A percentile compares a stretch with the other conserved stretches of the same genome.
phyloP scores from a whole-genome alignment of 2,797 vertebrate species.

The Dicrostonyx torquatus region DNA sequence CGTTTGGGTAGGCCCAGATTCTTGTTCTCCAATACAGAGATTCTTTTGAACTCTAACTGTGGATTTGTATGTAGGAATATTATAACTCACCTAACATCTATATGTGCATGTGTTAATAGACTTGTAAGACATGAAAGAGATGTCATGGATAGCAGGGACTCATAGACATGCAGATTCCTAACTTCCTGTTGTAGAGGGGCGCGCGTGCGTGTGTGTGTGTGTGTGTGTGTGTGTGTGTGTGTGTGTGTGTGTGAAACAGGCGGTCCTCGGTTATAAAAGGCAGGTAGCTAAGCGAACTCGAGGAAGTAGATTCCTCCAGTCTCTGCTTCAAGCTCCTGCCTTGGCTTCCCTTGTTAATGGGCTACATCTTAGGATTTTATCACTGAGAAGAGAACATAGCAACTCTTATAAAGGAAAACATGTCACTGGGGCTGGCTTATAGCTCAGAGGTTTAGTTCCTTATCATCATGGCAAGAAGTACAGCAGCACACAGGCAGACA shows the following conservation, averaged over 20 bases:
- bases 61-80: neutral
- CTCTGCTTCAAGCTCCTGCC: neutral
- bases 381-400: neutral
- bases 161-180: neutral
- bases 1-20: neutral
- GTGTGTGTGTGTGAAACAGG: neutral
- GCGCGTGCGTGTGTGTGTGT: neutral
- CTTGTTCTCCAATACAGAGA: conserved; percentile 15
- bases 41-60: neutral
- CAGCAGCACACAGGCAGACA: neutral
- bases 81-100: neutral
- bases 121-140: neutral
- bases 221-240: too few relatives aligned
- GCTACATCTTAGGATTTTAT: neutral
- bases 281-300: neutral
- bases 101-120: neutral
- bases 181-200: neutral
- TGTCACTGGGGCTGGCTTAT: too few relatives aligned
- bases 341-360: neutral
- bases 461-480: neutral
- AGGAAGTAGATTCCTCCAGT: neutral
- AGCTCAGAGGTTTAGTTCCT: neutral
- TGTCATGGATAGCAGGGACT: neutral
- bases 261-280: neutral
- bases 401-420: neutral